phyloP scores from a whole-genome alignment of 2,888 invertebrate species.

The Trachelus tabidus region DNA sequence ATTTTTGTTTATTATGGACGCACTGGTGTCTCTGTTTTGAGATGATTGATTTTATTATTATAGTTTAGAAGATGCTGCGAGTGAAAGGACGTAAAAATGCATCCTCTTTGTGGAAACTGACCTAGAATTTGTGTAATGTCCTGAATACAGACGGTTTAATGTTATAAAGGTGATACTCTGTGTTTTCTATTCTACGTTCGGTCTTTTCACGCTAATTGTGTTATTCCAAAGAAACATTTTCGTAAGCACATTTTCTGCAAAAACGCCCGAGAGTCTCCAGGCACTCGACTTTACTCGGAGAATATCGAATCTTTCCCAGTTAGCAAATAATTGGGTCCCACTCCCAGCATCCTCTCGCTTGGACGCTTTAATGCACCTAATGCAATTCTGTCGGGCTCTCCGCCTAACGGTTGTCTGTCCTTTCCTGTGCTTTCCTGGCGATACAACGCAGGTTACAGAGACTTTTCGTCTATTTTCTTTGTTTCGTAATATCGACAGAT shows the following conservation, averaged over 20 bases:
- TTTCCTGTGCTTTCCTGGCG: slow-evolving; percentile 43
- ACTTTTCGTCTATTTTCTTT: neutral
- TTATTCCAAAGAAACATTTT: neutral
- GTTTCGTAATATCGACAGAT: neutral
- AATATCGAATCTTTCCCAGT: slow-evolving; percentile 42
- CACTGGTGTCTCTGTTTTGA: neutral
- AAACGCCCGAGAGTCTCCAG: neutral
- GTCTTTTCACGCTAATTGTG: neutral
- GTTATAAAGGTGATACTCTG: neutral
- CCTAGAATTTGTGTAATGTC: neutral
- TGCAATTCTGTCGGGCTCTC: slow-evolving; percentile 51
- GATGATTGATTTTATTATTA: neutral
- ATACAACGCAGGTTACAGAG: slow-evolving; percentile 40
- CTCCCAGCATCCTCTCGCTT: slow-evolving; percentile 33
- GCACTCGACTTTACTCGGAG: slow-evolving; percentile 22
- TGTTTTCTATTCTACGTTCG: neutral
- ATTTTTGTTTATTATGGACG: neutral
- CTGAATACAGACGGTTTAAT: neutral
- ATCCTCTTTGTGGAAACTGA: neutral
- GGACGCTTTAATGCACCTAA: slow-evolving; percentile 52
- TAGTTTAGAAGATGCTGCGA: neutral
- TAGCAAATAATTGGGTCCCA: slow-evolving; percentile 50
- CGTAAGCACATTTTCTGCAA: neutral
- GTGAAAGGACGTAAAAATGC: neutral
- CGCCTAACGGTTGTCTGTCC: slow-evolving; percentile 46